phyloP scores from a whole-genome alignment of 1,140 invertebrate species.

The Aphaenogaster ashmeadi region DNA sequence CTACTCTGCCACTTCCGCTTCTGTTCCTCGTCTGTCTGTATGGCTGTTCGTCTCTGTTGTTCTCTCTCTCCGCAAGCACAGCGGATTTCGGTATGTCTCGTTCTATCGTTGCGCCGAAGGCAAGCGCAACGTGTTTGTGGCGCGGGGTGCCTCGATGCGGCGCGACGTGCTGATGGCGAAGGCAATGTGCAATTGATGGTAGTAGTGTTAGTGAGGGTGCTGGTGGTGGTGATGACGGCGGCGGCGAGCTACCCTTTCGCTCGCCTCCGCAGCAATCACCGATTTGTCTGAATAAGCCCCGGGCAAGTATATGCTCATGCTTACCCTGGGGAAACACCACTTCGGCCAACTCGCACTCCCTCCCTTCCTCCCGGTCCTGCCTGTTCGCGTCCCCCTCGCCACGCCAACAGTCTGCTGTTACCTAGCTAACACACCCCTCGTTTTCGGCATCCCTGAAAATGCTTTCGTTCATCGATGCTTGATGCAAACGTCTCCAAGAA shows the following conservation, averaged over 20 bases:
- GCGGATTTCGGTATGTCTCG: conserved; percentile 70
- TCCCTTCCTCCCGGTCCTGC: conserved; percentile 8
- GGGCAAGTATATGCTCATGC: conserved; percentile 85
- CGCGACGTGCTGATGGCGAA: conserved; percentile 49
- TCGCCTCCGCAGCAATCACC: conserved; percentile 85
- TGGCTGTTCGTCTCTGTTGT: conserved; percentile 68
- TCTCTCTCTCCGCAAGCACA: conserved; percentile 66
- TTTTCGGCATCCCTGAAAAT: conserved; percentile 77
- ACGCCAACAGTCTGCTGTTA: background rate
- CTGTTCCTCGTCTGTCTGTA: conserved; percentile 40
- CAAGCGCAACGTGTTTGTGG: conserved; percentile 48
- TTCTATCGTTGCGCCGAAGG: conserved; percentile 74
- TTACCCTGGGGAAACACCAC: conserved; percentile 84
- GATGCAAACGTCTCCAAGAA: conserved; percentile 73
- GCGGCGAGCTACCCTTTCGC: conserved; percentile 80
- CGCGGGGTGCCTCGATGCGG: conserved; percentile 19
- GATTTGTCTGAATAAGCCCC: conserved; percentile 87
- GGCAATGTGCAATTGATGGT: conserved; percentile 16
- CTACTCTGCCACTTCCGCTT: conserved; percentile 60
- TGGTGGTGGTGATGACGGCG: conserved; percentile 10
- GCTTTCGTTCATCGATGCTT: conserved; percentile 82
- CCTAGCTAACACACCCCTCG: background rate
- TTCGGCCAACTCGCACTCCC: conserved; percentile 76
- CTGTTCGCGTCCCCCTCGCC: background rate
- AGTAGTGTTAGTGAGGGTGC: background rate